Percentiles rank a stretch among this genome's conserved stretches.
phyloP scores from a whole-genome alignment of 1,140 invertebrate genomes.

The Mamestra configurata region DNA sequence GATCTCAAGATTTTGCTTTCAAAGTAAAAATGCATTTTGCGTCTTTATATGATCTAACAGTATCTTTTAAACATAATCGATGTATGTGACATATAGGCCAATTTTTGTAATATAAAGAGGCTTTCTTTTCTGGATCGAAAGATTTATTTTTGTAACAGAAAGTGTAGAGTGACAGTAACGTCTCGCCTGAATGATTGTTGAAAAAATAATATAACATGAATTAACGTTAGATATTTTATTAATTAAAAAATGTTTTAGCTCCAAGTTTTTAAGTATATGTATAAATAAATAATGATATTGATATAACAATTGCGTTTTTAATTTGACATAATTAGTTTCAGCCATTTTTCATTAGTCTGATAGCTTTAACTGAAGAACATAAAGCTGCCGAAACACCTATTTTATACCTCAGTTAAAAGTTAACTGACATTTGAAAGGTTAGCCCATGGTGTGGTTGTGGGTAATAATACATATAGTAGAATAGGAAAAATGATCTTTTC shows the following conservation, averaged over 20 bases:
- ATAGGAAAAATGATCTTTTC: too few relatives aligned
- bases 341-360: too few relatives aligned
- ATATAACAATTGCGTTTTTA: conserved; percentile 64
- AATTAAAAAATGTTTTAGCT: conserved; percentile 83
- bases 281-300: conserved; percentile 79
- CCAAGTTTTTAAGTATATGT: conserved; percentile 81
- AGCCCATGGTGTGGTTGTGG: too few relatives aligned
- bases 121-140: conserved; percentile 61
- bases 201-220: conserved; percentile 76
- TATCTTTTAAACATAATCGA: conserved; percentile 14
- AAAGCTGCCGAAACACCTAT: too few relatives aligned
- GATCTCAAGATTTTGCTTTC: background rate
- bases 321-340: conserved; percentile 45
- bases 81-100: conserved; percentile 39
- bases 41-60: conserved; percentile 46
- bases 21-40: background rate
- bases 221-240: conserved; percentile 79
- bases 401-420: too few relatives aligned
- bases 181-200: conserved; percentile 74
- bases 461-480: too few relatives aligned
- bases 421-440: too few relatives aligned
- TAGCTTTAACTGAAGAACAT: too few relatives aligned
- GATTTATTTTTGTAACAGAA: conserved; percentile 84
- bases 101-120: conserved; percentile 42
- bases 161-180: conserved; percentile 64